Percentiles rank a stretch among this genome's conserved stretches.
phyloP scores from a whole-genome alignment of 2,797 vertebrate genomes.

The Eulemur rubriventer region DNA sequence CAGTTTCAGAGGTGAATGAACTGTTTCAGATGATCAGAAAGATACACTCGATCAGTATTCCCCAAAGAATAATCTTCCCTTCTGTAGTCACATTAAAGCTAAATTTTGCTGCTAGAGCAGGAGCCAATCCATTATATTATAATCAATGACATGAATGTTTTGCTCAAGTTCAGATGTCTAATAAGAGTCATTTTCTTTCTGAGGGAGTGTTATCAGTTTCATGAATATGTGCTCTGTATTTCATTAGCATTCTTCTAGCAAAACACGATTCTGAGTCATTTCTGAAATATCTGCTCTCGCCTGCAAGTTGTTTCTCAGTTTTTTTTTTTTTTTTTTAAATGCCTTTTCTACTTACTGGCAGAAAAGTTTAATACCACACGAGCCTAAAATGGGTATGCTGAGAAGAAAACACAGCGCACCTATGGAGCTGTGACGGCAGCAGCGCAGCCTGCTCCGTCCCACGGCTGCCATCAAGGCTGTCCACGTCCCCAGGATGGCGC shows the following conservation, averaged over 20 bases:
- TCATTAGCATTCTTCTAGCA: constrained; percentile 81
- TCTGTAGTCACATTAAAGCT: neutral
- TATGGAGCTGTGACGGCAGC: neutral
- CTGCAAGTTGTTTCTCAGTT: constrained; percentile 78
- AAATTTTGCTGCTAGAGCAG: neutral
- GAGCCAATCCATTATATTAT: neutral
- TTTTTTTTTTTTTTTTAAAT: constrained; percentile 43
- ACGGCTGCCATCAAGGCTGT: rapidly evolving
- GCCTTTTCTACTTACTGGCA: constrained; percentile 81
- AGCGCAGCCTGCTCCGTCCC: rapidly evolving
- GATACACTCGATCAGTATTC: neutral
- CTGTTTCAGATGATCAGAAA: neutral
- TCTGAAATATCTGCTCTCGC: constrained; percentile 79
- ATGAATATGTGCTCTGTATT: constrained; percentile 57
- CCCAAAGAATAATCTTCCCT: neutral
- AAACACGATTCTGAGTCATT: constrained; percentile 81
- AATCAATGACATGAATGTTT: constrained; percentile 40
- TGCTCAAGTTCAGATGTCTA: constrained; percentile 57
- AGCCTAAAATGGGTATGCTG: constrained; percentile 68
- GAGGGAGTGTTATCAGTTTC: constrained; percentile 66
- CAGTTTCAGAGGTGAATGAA: constrained; percentile 8
- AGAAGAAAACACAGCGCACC: constrained; percentile 13
- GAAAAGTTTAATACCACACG: constrained; percentile 57
- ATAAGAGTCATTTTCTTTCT: constrained; percentile 63
- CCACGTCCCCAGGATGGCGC: neutral